Evolutionary conservation across 2,113 vertebrate species (phyloP).

Genomic region (Podarcis raffonei): DNA sequence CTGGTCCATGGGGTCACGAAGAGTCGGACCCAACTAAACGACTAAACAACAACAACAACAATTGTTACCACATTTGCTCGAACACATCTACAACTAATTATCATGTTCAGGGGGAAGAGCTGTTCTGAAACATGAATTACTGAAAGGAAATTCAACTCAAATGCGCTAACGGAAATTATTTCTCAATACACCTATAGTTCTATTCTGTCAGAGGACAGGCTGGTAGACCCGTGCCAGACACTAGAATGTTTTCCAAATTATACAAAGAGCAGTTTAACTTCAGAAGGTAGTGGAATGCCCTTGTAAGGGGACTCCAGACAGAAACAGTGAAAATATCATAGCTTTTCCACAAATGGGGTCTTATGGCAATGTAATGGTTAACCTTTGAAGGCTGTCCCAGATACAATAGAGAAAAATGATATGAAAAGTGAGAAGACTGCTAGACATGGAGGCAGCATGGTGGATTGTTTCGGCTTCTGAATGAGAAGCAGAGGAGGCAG

Average conservation of each 20-base stretch:
- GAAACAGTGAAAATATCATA: not conserved
- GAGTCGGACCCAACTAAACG: too few relatives aligned
- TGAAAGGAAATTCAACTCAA: not conserved
- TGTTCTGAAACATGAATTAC: not conserved
- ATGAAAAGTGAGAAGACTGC: not conserved
- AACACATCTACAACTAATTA: not conserved
- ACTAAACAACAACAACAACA: too few relatives aligned
- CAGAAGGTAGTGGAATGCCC: not conserved
- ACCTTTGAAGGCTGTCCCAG: not conserved
- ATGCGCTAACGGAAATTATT: not conserved
- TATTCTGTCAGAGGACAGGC: not conserved
- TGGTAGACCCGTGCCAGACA: not conserved
- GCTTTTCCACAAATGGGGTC: not conserved
- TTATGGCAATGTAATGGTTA: not conserved
- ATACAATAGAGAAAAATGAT: not conserved
- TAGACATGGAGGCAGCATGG: not conserved
- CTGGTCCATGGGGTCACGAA: too few relatives aligned
- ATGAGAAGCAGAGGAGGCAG: not conserved
- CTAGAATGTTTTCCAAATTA: not conserved
- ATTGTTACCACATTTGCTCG: not conserved
- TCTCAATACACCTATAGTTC: not conserved
- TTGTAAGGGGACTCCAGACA: not conserved
- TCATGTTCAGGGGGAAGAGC: not conserved
- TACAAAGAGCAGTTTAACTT: not conserved
- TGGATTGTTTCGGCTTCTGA: not conserved